Evolutionary conservation across 2,113 vertebrate genomes (phyloP).

Genomic region (Crypturellus undulatus): DNA sequence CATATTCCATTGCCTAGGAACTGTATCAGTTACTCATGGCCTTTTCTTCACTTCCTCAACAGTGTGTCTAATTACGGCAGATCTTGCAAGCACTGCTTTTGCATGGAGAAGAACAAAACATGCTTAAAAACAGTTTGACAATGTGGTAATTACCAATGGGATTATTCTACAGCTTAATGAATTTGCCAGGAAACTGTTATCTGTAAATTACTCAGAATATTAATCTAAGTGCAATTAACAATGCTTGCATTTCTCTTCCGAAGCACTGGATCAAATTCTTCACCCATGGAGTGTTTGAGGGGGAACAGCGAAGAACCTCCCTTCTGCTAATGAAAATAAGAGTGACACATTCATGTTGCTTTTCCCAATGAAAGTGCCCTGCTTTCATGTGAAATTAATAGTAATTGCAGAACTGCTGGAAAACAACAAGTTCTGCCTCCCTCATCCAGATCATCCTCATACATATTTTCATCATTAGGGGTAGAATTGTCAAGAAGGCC

Average conservation of each 20-base stretch:
- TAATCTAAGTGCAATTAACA: conserved; percentile 45
- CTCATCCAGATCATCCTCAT: not conserved
- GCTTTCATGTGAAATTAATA: conserved; percentile 10
- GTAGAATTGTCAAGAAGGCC: conserved; percentile 22
- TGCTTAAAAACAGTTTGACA: conserved; percentile 15
- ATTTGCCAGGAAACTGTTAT: not conserved
- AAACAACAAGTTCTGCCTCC: not conserved
- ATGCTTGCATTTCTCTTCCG: not conserved
- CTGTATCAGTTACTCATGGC: not conserved
- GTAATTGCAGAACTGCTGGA: not conserved
- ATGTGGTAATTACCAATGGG: not conserved
- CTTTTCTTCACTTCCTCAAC: not conserved
- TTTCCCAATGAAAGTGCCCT: conserved; percentile 14
- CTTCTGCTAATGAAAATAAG: not conserved
- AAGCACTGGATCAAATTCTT: not conserved
- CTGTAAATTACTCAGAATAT: conserved; percentile 37
- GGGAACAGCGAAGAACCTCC: not conserved
- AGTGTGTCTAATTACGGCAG: not conserved
- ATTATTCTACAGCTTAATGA: conserved; percentile 19
- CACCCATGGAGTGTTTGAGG: not conserved
- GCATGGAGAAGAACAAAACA: not conserved
- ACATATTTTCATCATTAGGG: not conserved
- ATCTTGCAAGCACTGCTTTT: not conserved
- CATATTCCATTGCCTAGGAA: not conserved
- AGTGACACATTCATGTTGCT: not conserved